Percentiles rank a stretch among this genome's conserved stretches.
These are phyloP conservation scores for Mesocricetus auratus DNA, from an alignment of 2,113 vertebrate species.

Conservation along the genomic window DNA sequence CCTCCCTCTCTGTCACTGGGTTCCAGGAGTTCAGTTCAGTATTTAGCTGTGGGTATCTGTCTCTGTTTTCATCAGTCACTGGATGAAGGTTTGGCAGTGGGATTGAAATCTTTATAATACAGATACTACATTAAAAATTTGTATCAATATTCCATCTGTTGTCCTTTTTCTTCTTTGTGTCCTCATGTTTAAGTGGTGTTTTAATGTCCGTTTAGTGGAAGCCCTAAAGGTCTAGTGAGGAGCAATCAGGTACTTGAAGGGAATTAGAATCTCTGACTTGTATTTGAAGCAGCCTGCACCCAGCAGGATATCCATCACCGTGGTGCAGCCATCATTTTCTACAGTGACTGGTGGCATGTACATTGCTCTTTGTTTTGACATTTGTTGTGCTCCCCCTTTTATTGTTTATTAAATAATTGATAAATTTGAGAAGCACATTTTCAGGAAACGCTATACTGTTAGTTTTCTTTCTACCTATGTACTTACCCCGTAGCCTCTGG, in stretches of 20 bases:
- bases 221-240: conserved; percentile 79
- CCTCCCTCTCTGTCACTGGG: no score
- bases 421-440: conserved; percentile 84
- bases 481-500: not conserved
- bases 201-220: conserved; percentile 78
- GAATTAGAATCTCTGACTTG: conserved; percentile 88
- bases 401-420: conserved; percentile 77
- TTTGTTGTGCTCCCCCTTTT: conserved; percentile 57
- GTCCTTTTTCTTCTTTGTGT: not conserved
- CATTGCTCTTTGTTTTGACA: not conserved
- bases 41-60: no score
- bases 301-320: conserved; percentile 76
- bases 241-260: conserved; percentile 88
- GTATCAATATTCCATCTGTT: not conserved
- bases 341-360: conserved; percentile 51
- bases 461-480: conserved; percentile 19
- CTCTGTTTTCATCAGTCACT: no score
- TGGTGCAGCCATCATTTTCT: conserved; percentile 65
- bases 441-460: conserved; percentile 69
- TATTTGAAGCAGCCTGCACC: conserved; percentile 85
- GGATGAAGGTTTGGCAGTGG: no score
- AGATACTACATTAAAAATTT: not conserved
- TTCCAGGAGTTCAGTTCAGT: no score
- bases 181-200: not conserved
- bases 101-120: not conserved